Evolutionary conservation across 2,113 vertebrate genomes (phyloP), one percentile per base, ranked within the genome.

Genomic region (Lontra canadensis): DNA sequence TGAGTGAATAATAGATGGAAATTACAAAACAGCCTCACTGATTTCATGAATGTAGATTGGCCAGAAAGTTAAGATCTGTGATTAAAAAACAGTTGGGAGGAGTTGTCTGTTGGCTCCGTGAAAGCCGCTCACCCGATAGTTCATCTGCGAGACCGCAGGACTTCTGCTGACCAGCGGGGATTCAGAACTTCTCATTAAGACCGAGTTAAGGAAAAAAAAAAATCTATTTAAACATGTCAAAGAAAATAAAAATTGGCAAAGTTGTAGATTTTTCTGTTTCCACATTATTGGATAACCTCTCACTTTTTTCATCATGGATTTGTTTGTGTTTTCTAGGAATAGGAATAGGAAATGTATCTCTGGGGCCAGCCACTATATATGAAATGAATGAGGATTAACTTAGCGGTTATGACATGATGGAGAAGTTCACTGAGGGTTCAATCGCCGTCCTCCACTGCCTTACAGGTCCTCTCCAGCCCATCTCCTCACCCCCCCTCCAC

Each of bases 191-290:
- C 87, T 90, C 31, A 67, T 71, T 44, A 78, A 47, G 71, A 76
- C 36, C 69, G 69, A 31, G 34, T 85, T 74, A 7, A 34, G 63
- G 63, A 44, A 7, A 18, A 29, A 65, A 65, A 20, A 36, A 83
- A 73, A 34, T 67, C 18, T 29, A 9, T 36, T 93, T n/a, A 90
- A 81, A 44, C 31, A 12, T 42, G 34, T 42, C n/a, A 87, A 17
- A 79, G 90, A 90, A 52, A 67, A 78, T 78, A 81, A 73, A 80
- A 85, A 73, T 81, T 71, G 83, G 63, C 83, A 73, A 34, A 90
- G 92, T 90, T 49, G 26, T 6, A 88, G 52, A 6, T 47, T 76
- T 96, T 93, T 67, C 80, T 76, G 65, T 81, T 92, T 73, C 90
- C 74, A 44, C 39, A 14, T 73, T 47, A 90, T 88, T 91, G 76